These are phyloP conservation scores for Ptycholaimellus sp. DNA, from an alignment of 2,888 invertebrate species.

Conservation along the genomic window DNA sequence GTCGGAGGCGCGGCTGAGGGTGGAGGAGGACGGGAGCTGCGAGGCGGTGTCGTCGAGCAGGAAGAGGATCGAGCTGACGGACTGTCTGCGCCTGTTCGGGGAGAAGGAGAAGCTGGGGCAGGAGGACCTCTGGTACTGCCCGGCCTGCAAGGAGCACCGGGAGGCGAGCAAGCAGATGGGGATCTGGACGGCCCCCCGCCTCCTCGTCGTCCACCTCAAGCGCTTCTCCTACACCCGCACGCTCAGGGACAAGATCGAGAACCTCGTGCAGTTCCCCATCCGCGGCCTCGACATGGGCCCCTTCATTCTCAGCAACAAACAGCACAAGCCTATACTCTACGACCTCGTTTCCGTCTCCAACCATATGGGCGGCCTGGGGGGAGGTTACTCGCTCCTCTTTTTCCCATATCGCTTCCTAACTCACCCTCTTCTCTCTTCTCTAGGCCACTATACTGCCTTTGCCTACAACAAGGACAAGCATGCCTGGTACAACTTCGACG, in stretches of 20 bases:
- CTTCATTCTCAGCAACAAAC: conserved; percentile 8
- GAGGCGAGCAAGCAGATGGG: conserved; percentile 40
- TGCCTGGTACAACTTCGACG: conserved; percentile 35
- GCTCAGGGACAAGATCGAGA: conserved; percentile 37
- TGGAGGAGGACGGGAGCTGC: no score
- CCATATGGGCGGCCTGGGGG: conserved; percentile 16
- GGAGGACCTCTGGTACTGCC: conserved; percentile 38
- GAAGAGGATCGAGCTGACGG: conserved; percentile 29
- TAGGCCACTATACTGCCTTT: conserved; percentile 35
- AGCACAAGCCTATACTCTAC: conserved; percentile 13
- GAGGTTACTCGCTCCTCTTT: conserved; percentile 11
- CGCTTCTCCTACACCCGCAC: conserved; percentile 37
- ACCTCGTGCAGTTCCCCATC: conserved; percentile 33
- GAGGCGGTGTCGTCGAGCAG: conserved; percentile 18
- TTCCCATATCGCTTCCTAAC: no score
- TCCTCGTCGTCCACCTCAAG: conserved; percentile 38
- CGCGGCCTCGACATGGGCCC: conserved; percentile 5
- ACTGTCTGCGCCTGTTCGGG: conserved; percentile 37
- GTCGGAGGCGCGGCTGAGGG: no score
- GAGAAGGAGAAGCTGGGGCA: conserved; percentile 35
- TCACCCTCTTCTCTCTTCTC: no score
- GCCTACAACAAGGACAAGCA: conserved; percentile 30
- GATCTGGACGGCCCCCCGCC: conserved; percentile 36
- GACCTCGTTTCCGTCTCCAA: conserved; percentile 16
- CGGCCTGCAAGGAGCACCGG: conserved; percentile 35